These are phyloP conservation scores for Monopis laevigella DNA, from an alignment of 2,888 invertebrate genomes.

Conservation along the genomic window DNA sequence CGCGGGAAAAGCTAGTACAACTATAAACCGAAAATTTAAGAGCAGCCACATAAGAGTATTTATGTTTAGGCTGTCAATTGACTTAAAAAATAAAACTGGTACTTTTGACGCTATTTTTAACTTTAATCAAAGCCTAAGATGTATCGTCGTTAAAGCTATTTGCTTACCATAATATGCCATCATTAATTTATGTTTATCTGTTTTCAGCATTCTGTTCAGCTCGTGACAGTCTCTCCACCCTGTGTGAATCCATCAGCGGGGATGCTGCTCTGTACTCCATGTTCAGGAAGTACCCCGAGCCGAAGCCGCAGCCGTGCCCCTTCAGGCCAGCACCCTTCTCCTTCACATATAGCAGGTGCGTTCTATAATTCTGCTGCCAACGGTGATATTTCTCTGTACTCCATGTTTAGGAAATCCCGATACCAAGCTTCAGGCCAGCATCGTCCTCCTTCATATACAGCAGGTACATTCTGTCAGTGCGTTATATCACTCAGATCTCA, in stretches of 20 bases:
- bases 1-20: too few species aligned
- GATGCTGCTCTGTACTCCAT: slow-evolving; percentile 79
- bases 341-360: slow-evolving; percentile 75
- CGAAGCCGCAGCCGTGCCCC: slow-evolving; percentile 79
- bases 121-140: too few species aligned
- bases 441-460: slow-evolving; percentile 86
- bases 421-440: slow-evolving; percentile 76
- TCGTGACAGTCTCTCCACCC: slow-evolving; percentile 64
- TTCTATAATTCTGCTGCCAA: too few species aligned
- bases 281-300: slow-evolving; percentile 75
- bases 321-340: slow-evolving; percentile 84
- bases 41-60: too few species aligned
- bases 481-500: too few species aligned
- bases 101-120: too few species aligned
- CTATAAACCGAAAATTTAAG: too few species aligned
- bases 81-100: too few species aligned
- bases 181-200: neutral
- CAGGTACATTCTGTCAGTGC: slow-evolving; percentile 24
- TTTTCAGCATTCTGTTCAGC: slow-evolving; percentile 69
- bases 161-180: too few species aligned
- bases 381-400: slow-evolving; percentile 77
- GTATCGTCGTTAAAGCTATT: too few species aligned
- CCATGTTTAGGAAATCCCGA: slow-evolving; percentile 78
- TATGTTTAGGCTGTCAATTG: too few species aligned
- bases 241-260: slow-evolving; percentile 75